Conservation (phyloP, 2,888 invertebrate species). For the Aleiodes testaceus region DNA sequence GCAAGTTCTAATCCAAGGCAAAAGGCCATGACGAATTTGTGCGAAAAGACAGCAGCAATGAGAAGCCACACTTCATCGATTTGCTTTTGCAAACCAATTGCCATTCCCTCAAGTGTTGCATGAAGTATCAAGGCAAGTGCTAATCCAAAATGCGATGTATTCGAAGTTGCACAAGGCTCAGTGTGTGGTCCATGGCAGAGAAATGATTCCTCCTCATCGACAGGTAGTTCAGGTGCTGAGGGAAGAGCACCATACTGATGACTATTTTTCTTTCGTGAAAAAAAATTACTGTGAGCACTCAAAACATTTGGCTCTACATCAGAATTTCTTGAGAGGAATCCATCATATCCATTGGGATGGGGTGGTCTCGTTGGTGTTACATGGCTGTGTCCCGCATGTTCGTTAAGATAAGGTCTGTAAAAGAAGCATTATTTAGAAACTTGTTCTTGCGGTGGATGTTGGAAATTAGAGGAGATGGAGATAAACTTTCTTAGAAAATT, state of each 20-base stretch:
- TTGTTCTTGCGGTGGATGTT: neutral
- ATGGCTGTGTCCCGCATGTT: neutral
- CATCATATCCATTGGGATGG: conserved; percentile 1
- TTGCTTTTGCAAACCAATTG: conserved; percentile 84
- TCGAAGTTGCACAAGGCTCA: conserved; percentile 78
- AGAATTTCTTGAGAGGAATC: conserved; percentile 6
- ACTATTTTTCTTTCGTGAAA: conserved; percentile 5
- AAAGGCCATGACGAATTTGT: conserved; percentile 88
- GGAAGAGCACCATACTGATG: conserved; percentile 52
- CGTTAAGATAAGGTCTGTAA: neutral
- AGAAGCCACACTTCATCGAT: conserved; percentile 79
- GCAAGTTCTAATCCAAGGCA: conserved; percentile 85
- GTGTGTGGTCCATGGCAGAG: conserved; percentile 81
- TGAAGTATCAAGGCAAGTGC: conserved; percentile 85
- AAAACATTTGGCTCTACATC: conserved; percentile 23
- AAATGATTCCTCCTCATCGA: conserved; percentile 68
- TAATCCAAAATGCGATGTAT: conserved; percentile 80
- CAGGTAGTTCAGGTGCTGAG: conserved; percentile 50
- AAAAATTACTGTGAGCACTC: conserved; percentile 22
- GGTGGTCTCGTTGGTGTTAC: neutral
- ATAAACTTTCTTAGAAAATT: no score
- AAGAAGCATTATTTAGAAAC: neutral
- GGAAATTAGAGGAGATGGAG: no score
- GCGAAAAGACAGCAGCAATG: conserved; percentile 82
- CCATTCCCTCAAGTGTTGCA: conserved; percentile 85